phyloP scores from a whole-genome alignment of 1,140 invertebrate genomes.

The Cylas formicarius region DNA sequence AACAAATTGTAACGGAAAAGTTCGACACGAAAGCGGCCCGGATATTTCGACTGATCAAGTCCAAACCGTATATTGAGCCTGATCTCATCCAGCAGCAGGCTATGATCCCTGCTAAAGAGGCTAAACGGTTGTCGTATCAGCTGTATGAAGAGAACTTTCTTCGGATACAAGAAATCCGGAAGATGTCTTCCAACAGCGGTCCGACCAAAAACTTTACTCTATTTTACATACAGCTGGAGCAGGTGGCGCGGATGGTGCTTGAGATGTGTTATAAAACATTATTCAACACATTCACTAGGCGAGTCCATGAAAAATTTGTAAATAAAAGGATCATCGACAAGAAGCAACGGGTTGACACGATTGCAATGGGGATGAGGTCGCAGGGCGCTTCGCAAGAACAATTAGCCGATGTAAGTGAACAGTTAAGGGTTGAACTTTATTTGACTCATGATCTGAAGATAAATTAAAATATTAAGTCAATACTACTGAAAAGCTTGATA shows the following conservation, averaged over 20 bases:
- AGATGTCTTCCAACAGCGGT: constrained; percentile 48
- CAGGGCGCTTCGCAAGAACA: constrained; percentile 66
- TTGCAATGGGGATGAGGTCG: constrained; percentile 66
- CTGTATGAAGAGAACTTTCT: constrained; percentile 78
- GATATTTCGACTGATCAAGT: constrained; percentile 75
- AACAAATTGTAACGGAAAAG: constrained; percentile 70
- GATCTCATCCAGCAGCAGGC: constrained; percentile 81
- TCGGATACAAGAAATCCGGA: constrained; percentile 58
- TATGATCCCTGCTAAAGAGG: constrained; percentile 85
- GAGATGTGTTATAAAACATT: constrained; percentile 71
- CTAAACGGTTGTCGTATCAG: constrained; percentile 73
- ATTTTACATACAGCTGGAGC: constrained; percentile 63
- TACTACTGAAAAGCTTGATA: too few species aligned
- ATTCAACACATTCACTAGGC: constrained; percentile 60
- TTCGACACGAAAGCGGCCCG: constrained; percentile 79
- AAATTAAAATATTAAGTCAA: too few species aligned
- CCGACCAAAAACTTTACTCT: constrained; percentile 64
- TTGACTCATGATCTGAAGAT: too few species aligned
- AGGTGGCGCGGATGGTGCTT: constrained; percentile 64
- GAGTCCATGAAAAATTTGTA: constrained; percentile 52
- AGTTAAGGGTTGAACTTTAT: too few species aligned
- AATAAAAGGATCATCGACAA: constrained; percentile 78
- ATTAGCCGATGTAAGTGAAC: constrained; percentile 66
- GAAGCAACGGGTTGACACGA: constrained; percentile 71
- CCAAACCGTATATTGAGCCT: constrained; percentile 75